phyloP scores from a whole-genome alignment of 35 echinoderm and acorn worm species.

The Stichopus chloronotus region DNA sequence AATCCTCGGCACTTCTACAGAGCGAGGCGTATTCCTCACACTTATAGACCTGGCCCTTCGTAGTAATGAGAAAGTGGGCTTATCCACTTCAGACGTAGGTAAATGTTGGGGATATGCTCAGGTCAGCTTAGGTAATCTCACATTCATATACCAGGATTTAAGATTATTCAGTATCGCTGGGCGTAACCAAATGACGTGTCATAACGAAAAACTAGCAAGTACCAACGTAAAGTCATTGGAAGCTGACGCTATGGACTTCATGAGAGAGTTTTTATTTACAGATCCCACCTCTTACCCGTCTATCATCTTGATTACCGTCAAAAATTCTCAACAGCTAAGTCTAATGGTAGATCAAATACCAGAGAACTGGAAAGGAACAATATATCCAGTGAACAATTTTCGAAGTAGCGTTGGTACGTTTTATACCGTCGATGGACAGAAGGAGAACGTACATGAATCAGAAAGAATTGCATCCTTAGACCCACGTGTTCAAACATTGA shows the following conservation, averaged over 20 bases:
- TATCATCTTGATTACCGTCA: background rate
- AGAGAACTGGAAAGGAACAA: background rate
- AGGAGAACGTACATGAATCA: background rate
- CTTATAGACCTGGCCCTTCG: background rate
- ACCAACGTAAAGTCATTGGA: background rate
- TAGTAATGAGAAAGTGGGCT: background rate
- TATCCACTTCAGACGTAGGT: background rate
- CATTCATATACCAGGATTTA: constrained; percentile 44
- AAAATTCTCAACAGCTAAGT: background rate
- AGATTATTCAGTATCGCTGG: background rate
- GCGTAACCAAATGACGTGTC: background rate
- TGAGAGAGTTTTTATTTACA: background rate
- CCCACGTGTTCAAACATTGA: background rate
- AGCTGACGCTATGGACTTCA: background rate
- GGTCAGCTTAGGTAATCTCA: background rate
- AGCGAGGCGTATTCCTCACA: constrained; percentile 21
- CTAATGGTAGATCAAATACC: background rate
- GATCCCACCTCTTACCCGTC: background rate
- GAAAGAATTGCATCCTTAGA: background rate
- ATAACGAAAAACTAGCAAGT: constrained; percentile 3
- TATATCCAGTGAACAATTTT: constrained; percentile 13
- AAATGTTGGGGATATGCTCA: constrained; percentile 44
- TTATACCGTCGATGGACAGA: background rate
- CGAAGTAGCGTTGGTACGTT: background rate
- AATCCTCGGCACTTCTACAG: constrained; percentile 8